Evolutionary conservation across 2,113 vertebrate species (phyloP).

Genomic region (Sisor rabdophorus): DNA sequence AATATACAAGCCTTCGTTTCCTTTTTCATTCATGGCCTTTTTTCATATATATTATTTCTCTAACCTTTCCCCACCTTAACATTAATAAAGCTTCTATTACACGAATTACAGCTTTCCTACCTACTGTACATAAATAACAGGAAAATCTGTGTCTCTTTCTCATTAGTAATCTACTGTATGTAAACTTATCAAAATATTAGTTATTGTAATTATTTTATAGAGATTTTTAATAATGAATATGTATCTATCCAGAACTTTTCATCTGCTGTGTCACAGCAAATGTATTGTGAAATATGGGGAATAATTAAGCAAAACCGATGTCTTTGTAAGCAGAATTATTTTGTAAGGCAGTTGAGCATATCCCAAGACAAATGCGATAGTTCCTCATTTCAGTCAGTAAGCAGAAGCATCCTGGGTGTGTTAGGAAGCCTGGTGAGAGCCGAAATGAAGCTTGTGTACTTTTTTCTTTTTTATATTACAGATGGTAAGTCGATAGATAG

Average conservation of each 20-base stretch:
- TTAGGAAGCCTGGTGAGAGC: not conserved
- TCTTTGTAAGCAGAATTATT: not conserved
- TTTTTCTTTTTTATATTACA: conserved; percentile 25
- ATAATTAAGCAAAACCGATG: not conserved
- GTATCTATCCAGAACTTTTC: not conserved
- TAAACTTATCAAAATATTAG: not conserved
- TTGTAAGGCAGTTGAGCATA: not conserved
- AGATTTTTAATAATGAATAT: not conserved
- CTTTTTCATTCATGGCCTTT: conserved; percentile 8
- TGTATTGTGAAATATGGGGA: not conserved
- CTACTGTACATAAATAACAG: conserved; percentile 21
- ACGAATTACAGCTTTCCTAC: conserved; percentile 62
- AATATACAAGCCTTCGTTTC: not conserved
- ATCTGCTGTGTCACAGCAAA: not conserved
- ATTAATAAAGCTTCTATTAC: conserved; percentile 64
- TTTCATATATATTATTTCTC: conserved; percentile 12
- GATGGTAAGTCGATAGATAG: conserved; percentile 27
- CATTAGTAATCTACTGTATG: not conserved
- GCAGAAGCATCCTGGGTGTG: not conserved
- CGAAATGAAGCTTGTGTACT: conserved; percentile 38
- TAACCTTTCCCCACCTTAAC: conserved; percentile 22
- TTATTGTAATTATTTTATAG: not conserved
- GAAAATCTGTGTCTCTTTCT: not conserved
- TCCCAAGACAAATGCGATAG: not conserved
- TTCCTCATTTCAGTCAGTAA: conserved; percentile 26